Evolutionary conservation across 2,113 vertebrate species (phyloP), one percentile per base, ranked within the genome.

Genomic region (Irena cyanogastra): DNA sequence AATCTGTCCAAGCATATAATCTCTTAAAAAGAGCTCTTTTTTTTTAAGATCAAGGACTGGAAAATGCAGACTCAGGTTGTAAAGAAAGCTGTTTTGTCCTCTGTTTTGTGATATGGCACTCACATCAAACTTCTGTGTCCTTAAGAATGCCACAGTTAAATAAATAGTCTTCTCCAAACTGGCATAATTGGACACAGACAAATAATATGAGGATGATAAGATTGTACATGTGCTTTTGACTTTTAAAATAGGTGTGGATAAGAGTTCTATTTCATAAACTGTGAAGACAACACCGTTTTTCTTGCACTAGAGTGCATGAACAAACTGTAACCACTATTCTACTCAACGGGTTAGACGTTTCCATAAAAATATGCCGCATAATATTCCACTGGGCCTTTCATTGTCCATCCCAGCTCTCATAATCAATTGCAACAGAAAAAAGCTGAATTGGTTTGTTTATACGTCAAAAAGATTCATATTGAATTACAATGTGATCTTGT

Each of bases 41-140:
- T 8, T 41, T 65, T 39, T 17, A 68, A 79, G 10, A 57, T 41
- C 24, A 49, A 64, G 16, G 11, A 30, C 18, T 39, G 12, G 27
- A 83, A 82, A 63, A 76, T 30, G 2, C 16, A 27, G 12, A 50
- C 1, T 1, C 11, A 47, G 5, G 1, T 15, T 76, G 16, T 26
- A 31, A 13, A 59, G 2, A 27, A 68, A 53, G 26, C 4, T 13
- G 2, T 0, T 16, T 54, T 82, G 66, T 20, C 16, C 8, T 37
- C 8, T 83, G 8, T 64, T 16, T 59, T 50, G 11, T 31, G 10
- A n/a, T 31, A n/a, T 14, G 6, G 3, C 10, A 30, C 2, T 66
- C 13, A 16, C 3, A 37, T 17, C 7, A 79, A 63, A 66, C 1
- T 42, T 60, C 8, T n/a, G 5, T 2, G 10, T 45, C 23, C 21